These are phyloP conservation scores for Diadema setosum DNA, from an alignment of 35 echinoderm and acorn worm species.

Conservation along the genomic window DNA sequence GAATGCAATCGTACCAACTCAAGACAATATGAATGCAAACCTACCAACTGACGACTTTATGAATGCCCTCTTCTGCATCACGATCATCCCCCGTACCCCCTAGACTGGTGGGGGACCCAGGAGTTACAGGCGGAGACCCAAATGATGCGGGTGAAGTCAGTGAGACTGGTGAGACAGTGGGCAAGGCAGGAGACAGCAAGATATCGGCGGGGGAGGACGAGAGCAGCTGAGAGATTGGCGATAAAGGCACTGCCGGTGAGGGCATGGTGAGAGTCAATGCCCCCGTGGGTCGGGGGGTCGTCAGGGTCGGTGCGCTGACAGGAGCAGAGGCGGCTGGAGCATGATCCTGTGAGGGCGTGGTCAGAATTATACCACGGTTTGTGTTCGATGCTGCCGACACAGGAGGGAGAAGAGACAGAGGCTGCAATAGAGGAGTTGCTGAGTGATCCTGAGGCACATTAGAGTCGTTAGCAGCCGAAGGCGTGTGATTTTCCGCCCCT, in stretches of 20 bases:
- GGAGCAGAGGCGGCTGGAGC: not conserved
- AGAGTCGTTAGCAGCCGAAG: too few relatives aligned
- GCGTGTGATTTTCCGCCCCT: too few relatives aligned
- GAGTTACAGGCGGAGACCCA: not conserved
- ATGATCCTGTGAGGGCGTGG: not conserved
- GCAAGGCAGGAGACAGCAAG: not conserved
- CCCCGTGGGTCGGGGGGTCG: not conserved
- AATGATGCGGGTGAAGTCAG: not conserved
- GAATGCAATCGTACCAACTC: constrained; percentile 5
- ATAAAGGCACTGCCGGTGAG: not conserved
- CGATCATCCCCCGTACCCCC: not conserved
- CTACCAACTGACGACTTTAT: constrained; percentile 48
- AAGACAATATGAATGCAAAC: not conserved
- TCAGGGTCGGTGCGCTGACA: not conserved
- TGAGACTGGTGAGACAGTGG: not conserved
- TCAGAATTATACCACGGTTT: not conserved
- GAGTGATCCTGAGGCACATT: too few relatives aligned
- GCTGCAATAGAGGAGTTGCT: not conserved
- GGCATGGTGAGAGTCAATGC: not conserved
- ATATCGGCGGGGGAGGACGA: not conserved
- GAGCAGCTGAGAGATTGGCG: not conserved
- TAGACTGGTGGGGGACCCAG: not conserved
- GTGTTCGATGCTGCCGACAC: not conserved
- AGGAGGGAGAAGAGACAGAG: not conserved
- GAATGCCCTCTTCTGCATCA: not conserved